Base-by-base conservation (phyloP, 1,140 invertebrate genomes). In the Popillia japonica region DNA sequence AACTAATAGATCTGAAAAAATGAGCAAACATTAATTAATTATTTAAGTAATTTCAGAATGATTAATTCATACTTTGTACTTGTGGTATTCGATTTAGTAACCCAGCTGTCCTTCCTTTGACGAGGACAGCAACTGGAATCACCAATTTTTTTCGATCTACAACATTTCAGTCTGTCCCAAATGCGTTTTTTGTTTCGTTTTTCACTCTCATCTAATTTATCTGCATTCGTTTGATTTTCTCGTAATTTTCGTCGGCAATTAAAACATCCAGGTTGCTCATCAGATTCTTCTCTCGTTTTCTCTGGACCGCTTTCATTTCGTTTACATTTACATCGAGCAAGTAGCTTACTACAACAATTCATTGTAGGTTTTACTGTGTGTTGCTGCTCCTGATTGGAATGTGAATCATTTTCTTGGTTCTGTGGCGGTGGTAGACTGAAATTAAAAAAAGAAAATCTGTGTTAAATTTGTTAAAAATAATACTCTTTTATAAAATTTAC, bases 41-140 rank as follows among this genome's bases (percentile, higher is more conserved):
- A 10, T 68, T 4, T 27, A 22, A 23, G 11, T 14, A 34, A 68
- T 0, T 22, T 68, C 17, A 68, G 4, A 73, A 11, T 73, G 17
- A 20, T 64, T 48, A 68, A 22, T 9, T 40, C 40, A 40, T 40
- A 40, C 72, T 73, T 73, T 73, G 72, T 73, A 73, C 72, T 40
- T 40, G 74, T 75, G 41, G 41, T 27, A 22, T 48, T 48, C 20
- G 3, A 11, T 55, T 8, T 86, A 81, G 87, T 86, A 6, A 83
- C 84, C 87, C 87, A 89, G 73, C 81, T 85, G 11, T 83, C 79
- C 76, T 84, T 86, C 23, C 82, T 79, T 34, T 78, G 80, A 4
- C 77, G 78, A 7, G 82, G 78, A 77, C 82, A 84, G 77, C 84
- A 85, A 20, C 81, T 80, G 17, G 76, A 79, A 79, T 86, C 85